Evolutionary conservation across 2,888 invertebrate species (phyloP).

Genomic region (Leucoma salicis): DNA sequence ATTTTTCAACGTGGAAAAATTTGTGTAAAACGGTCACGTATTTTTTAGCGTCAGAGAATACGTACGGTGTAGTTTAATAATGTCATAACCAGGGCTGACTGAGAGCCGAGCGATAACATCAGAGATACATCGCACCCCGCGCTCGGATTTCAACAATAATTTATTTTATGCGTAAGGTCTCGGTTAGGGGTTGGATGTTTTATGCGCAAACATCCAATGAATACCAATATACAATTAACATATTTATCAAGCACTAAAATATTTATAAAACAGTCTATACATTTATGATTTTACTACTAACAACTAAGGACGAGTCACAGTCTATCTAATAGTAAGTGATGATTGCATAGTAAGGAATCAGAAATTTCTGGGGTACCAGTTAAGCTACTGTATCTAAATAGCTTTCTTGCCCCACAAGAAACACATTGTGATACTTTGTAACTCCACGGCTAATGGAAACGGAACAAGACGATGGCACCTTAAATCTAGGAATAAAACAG

Average conservation of each 20-base stretch:
- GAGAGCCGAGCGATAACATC: constrained; percentile 59
- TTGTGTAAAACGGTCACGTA: constrained; percentile 76
- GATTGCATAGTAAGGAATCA: background rate
- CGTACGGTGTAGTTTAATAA: constrained; percentile 70
- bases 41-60: constrained; percentile 67
- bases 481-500: no score
- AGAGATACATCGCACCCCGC: constrained; percentile 53
- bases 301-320: no score
- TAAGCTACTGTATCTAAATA: no score
- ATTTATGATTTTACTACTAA: no score
- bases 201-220: constrained; percentile 55
- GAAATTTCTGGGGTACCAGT: no score
- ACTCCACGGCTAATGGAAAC: no score
- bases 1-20: constrained; percentile 70
- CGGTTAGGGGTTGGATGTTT: constrained; percentile 52
- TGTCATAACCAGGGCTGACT: constrained; percentile 67
- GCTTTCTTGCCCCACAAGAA: no score
- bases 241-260: constrained; percentile 28
- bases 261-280: constrained; percentile 3
- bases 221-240: constrained; percentile 49
- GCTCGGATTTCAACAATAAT: constrained; percentile 63
- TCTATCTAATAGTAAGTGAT: no score
- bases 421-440: no score
- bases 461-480: no score
- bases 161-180: constrained; percentile 68